phyloP scores from a whole-genome alignment of 2,888 invertebrate genomes.

The Galerucella nymphaeae region DNA sequence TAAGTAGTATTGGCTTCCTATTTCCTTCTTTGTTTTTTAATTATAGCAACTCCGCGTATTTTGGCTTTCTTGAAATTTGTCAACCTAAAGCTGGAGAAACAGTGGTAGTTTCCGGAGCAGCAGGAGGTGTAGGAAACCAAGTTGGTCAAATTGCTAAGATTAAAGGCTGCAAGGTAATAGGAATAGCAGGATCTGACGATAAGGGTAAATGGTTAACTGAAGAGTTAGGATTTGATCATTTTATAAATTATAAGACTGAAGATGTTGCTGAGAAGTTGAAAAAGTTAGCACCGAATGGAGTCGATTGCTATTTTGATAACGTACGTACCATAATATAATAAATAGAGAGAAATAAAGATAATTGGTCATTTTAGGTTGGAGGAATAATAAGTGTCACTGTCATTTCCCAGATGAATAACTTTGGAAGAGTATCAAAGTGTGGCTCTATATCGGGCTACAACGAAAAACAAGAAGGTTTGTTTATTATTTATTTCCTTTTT shows the following conservation, averaged over 20 bases:
- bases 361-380: slow-evolving; percentile 68
- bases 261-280: slow-evolving; percentile 68
- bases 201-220: slow-evolving; percentile 76
- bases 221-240: slow-evolving; percentile 75
- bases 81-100: slow-evolving; percentile 78
- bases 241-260: slow-evolving; percentile 78
- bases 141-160: slow-evolving; percentile 85
- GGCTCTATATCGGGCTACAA: slow-evolving; percentile 79
- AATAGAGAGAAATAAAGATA: background rate
- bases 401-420: slow-evolving; percentile 72
- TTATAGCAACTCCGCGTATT: slow-evolving; percentile 77
- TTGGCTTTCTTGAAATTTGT: slow-evolving; percentile 79
- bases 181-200: slow-evolving; percentile 77
- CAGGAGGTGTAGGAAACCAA: slow-evolving; percentile 81
- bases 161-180: slow-evolving; percentile 76
- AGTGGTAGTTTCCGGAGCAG: slow-evolving; percentile 79
- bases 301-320: slow-evolving; percentile 83
- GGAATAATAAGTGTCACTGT: slow-evolving; percentile 75
- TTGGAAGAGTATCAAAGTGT: slow-evolving; percentile 75
- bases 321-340: slow-evolving; percentile 64
- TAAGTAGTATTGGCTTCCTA: background rate
- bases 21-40: background rate
- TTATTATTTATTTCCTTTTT: no score
- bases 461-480: slow-evolving; percentile 50
- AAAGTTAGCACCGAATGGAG: slow-evolving; percentile 73